These are phyloP conservation scores for Calephelis virginiensis DNA, from an alignment of 1,140 invertebrate species.

Conservation along the genomic window DNA sequence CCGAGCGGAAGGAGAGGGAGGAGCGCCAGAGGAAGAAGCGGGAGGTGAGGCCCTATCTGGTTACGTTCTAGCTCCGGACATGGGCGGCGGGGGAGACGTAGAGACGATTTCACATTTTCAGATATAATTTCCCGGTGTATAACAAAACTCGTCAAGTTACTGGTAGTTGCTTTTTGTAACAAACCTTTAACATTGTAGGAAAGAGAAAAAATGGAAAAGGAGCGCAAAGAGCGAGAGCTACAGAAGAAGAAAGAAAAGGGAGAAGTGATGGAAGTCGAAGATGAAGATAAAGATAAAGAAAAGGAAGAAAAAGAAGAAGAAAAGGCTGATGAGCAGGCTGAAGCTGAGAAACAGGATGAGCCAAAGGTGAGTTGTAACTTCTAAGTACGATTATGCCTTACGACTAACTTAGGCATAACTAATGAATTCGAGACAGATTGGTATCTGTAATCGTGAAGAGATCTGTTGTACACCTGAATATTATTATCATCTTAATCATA, in stretches of 20 bases:
- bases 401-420: neutral
- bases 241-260: slow-evolving; percentile 44
- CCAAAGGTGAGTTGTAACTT: slow-evolving; percentile 24
- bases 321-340: slow-evolving; percentile 24
- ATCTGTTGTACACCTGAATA: too few relatives aligned
- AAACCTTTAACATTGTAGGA: slow-evolving; percentile 32
- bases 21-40: slow-evolving; percentile 59
- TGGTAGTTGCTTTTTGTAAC: neutral
- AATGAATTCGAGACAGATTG: neutral
- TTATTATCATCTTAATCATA: too few relatives aligned
- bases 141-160: too few relatives aligned
- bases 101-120: too few relatives aligned
- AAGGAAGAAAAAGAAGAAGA: slow-evolving; percentile 26
- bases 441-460: too few relatives aligned
- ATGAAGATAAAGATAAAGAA: too few relatives aligned
- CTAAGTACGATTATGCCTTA: slow-evolving; percentile 24
- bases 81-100: too few relatives aligned
- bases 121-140: too few relatives aligned
- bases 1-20: slow-evolving; percentile 44
- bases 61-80: too few relatives aligned
- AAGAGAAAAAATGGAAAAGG: slow-evolving; percentile 50
- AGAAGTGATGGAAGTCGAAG: slow-evolving; percentile 31
- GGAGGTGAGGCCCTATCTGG: slow-evolving; percentile 36
- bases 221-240: slow-evolving; percentile 61
- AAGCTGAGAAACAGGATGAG: slow-evolving; percentile 23